Base-by-base conservation (phyloP, 2,797 vertebrate species). In the Vultur gryphus region DNA sequence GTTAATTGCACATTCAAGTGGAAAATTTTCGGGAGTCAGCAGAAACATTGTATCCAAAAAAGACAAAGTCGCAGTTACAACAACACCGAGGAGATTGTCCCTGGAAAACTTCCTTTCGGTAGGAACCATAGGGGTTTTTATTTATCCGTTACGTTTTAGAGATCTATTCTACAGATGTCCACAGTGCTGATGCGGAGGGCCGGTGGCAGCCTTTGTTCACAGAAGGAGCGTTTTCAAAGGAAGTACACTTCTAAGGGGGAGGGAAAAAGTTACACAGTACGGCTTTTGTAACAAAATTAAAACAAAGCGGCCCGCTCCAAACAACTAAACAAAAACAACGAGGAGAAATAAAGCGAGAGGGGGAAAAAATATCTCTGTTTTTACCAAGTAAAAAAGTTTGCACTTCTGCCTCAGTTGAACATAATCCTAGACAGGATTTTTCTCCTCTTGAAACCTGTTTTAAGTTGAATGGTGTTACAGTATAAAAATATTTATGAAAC, bases 11-110 rank as follows among this genome's bases (percentile, higher is more conserved):
- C 98, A 97, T 99, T 98, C 98, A 98, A 98, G 98, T 98, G 98
- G 98, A 99, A 98, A 98, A 97, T 99, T 99, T 98, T 98, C 98
- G 97, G 98, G 99, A 99, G 98, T 98, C 98, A 98, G 98, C 99
- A 98, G 98, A 98, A 98, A 98, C 98, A 93, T 98, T 97, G 98
- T 97, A 97, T 98, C 97, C 98, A 97, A 98, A 98, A 98, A 98
- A 98, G 99, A 99, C 99, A 99, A 96, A 99, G 98, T 99, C 99
- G 99, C 99, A 98, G 98, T 98, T 96, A 96, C 98, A 95, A 97
- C 98, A 98, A 89, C 98, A 91, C 94, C 95, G 96, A 98, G 96
- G 97, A 98, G 98, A 91, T 97, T 98, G 96, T 98, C 96, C 96
- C 97, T 97, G 98, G 98, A 98, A 98, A 98, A 98, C 98, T 98